phyloP scores from a whole-genome alignment of 2,113 vertebrate genomes.

The Felis chaus region DNA sequence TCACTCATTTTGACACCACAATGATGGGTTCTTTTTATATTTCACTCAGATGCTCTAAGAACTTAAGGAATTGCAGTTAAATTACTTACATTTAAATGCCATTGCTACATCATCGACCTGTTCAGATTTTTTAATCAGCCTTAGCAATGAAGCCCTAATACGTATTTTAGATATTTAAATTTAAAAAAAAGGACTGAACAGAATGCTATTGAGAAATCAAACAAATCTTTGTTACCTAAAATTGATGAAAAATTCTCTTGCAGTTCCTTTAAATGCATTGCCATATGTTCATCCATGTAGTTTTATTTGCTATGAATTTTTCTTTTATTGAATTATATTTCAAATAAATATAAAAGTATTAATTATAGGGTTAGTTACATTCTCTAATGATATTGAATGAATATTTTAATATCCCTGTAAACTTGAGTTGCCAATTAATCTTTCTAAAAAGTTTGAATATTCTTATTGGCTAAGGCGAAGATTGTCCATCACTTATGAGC shows the following conservation, averaged over 20 bases:
- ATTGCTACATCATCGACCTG: constrained; percentile 43
- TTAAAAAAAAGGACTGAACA: constrained; percentile 66
- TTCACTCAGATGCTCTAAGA: neutral
- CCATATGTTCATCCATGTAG: neutral
- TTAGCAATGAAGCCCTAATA: constrained; percentile 69
- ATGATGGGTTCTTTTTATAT: constrained; percentile 59
- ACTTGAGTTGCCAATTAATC: neutral
- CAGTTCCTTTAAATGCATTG: neutral
- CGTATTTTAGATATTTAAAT: constrained; percentile 78
- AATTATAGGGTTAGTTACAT: neutral
- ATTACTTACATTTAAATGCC: constrained; percentile 57
- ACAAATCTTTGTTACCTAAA: neutral
- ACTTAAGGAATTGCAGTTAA: constrained; percentile 42
- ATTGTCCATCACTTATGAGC: neutral
- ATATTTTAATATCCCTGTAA: neutral
- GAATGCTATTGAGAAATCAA: constrained; percentile 65
- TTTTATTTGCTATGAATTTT: neutral
- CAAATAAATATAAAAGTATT: neutral
- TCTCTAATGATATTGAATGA: neutral
- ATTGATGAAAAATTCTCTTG: neutral
- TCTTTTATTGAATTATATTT: neutral
- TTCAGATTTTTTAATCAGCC: constrained; percentile 72
- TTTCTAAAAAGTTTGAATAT: neutral
- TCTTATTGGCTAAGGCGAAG: neutral
- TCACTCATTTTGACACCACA: constrained; percentile 50